Evolutionary conservation across 1,140 invertebrate genomes (phyloP).

Genomic region (fruit fly (Drosophila melanogaster)): Release_6_plus_ISO1_MT NC_004354.4:9406501-9407000

Average conservation of each 20-base stretch:
- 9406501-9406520: constrained; percentile 58
- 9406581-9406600: constrained; percentile 64
- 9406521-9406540: constrained; percentile 77
- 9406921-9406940: constrained; percentile 1
- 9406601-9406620: constrained; percentile 60
- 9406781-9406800: neutral
- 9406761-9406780: neutral
- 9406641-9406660: neutral
- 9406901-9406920: constrained; percentile 1
- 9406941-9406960: neutral
- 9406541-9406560: constrained; percentile 53
- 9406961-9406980: neutral
- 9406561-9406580: constrained; percentile 50
- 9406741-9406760: neutral
- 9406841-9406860: too few relatives aligned
- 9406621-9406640: constrained; percentile 24
- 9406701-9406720: constrained; percentile 9
- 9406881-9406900: neutral
- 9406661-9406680: constrained; percentile 22
- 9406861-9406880: neutral
- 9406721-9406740: constrained; percentile 7
- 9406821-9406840: neutral
- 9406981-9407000: constrained; percentile 24
- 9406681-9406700: constrained; percentile 48
- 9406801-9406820: neutral